Base-by-base conservation (phyloP, 2,888 invertebrate genomes). In the Caenorhabditis imperialis region DNA sequence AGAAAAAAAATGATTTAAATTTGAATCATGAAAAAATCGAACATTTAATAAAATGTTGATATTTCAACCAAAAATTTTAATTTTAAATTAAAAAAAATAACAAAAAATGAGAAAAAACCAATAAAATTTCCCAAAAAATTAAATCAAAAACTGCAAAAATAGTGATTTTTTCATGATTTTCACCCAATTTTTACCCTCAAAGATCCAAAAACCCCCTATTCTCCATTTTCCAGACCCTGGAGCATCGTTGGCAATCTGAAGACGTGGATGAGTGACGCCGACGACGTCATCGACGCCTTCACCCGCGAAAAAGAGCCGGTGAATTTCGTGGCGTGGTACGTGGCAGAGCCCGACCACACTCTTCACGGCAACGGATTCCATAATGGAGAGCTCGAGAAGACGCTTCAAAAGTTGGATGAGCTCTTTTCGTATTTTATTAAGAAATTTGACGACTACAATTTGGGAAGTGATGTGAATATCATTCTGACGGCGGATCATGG, bases 401-500 rank as follows among this genome's bases (percentile, higher is more conserved):
- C 81, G 78, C 78, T 90, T 33, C 78, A 71, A 8, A 81, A 80
- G 14, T 71, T 90, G 40, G 89, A 90, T 76, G 62, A 74, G 18
- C 40, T 87, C 3, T 80, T 89, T 27, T 88, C 88, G 5, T 88
- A 88, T 80, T 72, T 89, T 10, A 65, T 89, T 37, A 50, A 86
- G 12, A 63, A 82, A 40, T 74, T 76, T 25, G 62, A 77, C 25
- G 75, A 69, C 18, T 35, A 54, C 16, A 69, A 84, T 30, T 72
- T 89, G 27, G 73, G 85, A 4, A 71, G 87, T 3, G 74, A 78
- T 0, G 77, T 88, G n/a, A 89, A 90, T 78, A 82, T 90, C 10
- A 89, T 90, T 50, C 71, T 90, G 3, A 89, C 89, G 23, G 89
- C 89, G 79, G 90, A 90, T 80, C 90, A 90, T 83, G 90, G 90